phyloP scores from a whole-genome alignment of 2,888 invertebrate species.

The Orthosia cruda region DNA sequence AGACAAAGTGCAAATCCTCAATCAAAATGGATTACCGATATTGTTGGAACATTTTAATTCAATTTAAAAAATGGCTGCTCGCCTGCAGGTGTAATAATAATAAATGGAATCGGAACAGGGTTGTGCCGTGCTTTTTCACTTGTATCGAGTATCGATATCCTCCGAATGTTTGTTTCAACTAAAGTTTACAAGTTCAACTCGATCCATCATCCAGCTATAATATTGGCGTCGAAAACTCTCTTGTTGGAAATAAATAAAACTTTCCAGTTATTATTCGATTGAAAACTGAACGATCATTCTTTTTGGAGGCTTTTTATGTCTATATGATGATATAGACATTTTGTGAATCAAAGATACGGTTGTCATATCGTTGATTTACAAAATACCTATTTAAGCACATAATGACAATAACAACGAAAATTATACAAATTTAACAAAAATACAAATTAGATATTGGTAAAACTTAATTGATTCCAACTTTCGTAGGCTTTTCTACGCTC shows the following conservation, averaged over 20 bases:
- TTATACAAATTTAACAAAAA: too few relatives aligned
- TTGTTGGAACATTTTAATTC: slow-evolving; percentile 41
- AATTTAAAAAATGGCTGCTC: slow-evolving; percentile 33
- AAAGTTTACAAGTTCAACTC: slow-evolving; percentile 34
- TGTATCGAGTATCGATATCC: slow-evolving; percentile 24
- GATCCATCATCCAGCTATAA: slow-evolving; percentile 35
- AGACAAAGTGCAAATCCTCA: slow-evolving; percentile 45
- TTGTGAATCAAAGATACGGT: neutral
- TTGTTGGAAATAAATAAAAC: slow-evolving; percentile 36
- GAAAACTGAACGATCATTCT: slow-evolving; percentile 31
- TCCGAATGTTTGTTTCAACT: slow-evolving; percentile 20
- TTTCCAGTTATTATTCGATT: slow-evolving; percentile 27
- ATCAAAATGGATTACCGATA: slow-evolving; percentile 43
- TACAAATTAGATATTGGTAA: too few relatives aligned
- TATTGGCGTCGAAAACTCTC: slow-evolving; percentile 20
- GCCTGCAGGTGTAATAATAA: slow-evolving; percentile 18
- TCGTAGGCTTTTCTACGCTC: neutral
- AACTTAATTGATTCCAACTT: neutral
- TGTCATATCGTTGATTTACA: neutral
- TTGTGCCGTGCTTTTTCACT: neutral
- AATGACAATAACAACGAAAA: too few relatives aligned
- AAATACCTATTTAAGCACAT: neutral
- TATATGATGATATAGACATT: too few relatives aligned
- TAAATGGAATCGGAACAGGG: slow-evolving; percentile 12
- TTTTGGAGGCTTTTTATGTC: neutral